phyloP scores from a whole-genome alignment of 1,140 invertebrate genomes.

The Agrypnia vestita region DNA sequence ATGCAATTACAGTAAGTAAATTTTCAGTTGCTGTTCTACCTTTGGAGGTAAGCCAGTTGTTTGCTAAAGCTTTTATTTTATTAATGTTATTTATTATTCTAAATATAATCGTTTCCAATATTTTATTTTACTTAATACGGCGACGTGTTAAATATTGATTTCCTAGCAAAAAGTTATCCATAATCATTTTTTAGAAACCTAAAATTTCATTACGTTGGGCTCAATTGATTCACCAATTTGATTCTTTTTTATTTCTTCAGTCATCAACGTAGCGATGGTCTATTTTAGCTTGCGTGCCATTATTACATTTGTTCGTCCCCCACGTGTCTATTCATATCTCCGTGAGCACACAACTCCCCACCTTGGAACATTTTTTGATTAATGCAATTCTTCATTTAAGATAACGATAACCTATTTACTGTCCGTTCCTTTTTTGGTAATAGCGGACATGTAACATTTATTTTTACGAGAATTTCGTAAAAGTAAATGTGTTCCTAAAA shows the following conservation, averaged over 20 bases:
- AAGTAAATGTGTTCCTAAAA: too few relatives aligned
- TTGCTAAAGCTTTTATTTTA: too few relatives aligned
- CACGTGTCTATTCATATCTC: neutral
- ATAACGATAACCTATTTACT: neutral
- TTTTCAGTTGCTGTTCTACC: too few relatives aligned
- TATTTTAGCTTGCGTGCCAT: constrained; percentile 13
- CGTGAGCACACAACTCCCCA: neutral
- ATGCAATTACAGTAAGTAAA: too few relatives aligned
- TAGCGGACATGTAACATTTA: too few relatives aligned
- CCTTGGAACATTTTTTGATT: constrained; percentile 1
- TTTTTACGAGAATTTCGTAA: too few relatives aligned
- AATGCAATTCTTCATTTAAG: neutral
- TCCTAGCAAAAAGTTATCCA: too few relatives aligned
- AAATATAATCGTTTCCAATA: too few relatives aligned
- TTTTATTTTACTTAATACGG: too few relatives aligned
- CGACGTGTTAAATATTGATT: too few relatives aligned
- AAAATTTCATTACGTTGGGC: neutral
- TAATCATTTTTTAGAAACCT: neutral
- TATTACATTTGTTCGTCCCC: neutral
- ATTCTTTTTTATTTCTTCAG: neutral
- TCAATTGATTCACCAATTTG: neutral
- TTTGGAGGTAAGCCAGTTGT: too few relatives aligned
- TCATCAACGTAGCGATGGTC: constrained; percentile 6
- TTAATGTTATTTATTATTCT: too few relatives aligned
- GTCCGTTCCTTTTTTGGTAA: neutral